A percentile compares a stretch with the other conserved stretches of the same genome.
These are phyloP conservation scores for Pelodytes ibericus DNA, from an alignment of 2,797 vertebrate species.

Conservation along the genomic window DNA sequence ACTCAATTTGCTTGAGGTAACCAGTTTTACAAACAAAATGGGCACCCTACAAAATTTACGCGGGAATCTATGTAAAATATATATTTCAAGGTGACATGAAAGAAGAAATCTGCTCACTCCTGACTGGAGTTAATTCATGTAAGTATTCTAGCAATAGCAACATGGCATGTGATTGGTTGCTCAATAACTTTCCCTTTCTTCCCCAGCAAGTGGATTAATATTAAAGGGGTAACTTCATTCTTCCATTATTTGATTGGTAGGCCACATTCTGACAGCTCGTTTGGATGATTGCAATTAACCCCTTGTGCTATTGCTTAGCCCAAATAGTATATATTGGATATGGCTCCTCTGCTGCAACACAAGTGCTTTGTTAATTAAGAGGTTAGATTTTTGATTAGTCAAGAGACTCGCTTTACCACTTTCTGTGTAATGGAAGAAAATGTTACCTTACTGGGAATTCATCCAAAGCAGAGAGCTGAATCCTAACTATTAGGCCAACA, in stretches of 20 bases:
- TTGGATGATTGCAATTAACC: neutral
- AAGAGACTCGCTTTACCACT: slow-evolving; percentile 27
- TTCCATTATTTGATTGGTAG: neutral
- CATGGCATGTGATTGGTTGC: too few species aligned
- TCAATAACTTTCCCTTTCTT: too few species aligned
- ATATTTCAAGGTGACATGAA: too few species aligned
- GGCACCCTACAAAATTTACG: too few species aligned
- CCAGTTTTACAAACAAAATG: too few species aligned
- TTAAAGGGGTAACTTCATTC: neutral
- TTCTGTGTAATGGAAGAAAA: slow-evolving; percentile 39
- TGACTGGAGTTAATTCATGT: too few species aligned
- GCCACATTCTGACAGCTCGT: neutral
- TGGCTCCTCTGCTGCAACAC: slow-evolving; percentile 16
- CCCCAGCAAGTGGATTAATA: neutral
- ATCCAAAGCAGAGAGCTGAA: slow-evolving; percentile 23
- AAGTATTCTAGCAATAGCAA: too few species aligned
- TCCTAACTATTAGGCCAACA: slow-evolving; percentile 10
- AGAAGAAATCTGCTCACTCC: too few species aligned
- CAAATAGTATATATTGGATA: neutral
- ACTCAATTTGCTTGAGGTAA: too few species aligned
- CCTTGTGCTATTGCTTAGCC: neutral
- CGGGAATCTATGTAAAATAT: too few species aligned
- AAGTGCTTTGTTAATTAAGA: slow-evolving; percentile 42
- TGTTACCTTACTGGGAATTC: slow-evolving; percentile 40
- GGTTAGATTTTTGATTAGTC: slow-evolving; percentile 39